Conservation (phyloP, 1,140 invertebrate genomes). For the Lucilia cuprina region DNA sequence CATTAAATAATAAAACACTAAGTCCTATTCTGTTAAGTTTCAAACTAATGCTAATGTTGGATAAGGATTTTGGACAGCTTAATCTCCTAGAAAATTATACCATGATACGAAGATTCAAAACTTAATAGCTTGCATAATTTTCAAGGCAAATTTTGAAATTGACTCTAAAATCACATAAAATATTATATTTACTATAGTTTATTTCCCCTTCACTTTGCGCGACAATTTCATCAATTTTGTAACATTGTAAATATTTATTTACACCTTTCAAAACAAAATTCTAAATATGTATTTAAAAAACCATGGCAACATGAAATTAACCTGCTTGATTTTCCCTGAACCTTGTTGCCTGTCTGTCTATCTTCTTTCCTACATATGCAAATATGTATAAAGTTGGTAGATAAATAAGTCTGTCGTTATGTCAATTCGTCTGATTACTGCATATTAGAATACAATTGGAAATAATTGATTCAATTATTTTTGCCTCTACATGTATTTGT, state of each 20-base stretch:
- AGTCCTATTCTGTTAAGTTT: too few relatives aligned
- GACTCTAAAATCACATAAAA: too few relatives aligned
- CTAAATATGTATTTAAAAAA: neutral
- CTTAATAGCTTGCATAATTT: too few relatives aligned
- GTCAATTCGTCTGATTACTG: neutral
- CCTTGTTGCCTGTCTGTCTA: neutral
- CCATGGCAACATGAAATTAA: neutral
- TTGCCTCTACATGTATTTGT: neutral
- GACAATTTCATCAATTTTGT: neutral
- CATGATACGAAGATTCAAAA: too few relatives aligned
- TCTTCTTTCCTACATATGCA: neutral
- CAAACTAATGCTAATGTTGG: too few relatives aligned
- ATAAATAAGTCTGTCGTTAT: neutral
- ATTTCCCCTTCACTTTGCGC: neutral
- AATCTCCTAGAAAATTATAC: too few relatives aligned
- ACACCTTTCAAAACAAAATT: neutral
- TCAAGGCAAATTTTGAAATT: too few relatives aligned
- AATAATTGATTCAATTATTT: conserved; percentile 30
- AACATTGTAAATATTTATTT: too few relatives aligned
- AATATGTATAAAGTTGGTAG: too few relatives aligned
- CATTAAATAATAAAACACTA: too few relatives aligned
- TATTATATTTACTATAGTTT: too few relatives aligned
- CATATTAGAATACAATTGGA: neutral
- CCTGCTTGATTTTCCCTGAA: neutral
- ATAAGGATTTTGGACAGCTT: too few relatives aligned